phyloP scores from a whole-genome alignment of 2,113 vertebrate species.

The Onychorhynchus coronatus region DNA sequence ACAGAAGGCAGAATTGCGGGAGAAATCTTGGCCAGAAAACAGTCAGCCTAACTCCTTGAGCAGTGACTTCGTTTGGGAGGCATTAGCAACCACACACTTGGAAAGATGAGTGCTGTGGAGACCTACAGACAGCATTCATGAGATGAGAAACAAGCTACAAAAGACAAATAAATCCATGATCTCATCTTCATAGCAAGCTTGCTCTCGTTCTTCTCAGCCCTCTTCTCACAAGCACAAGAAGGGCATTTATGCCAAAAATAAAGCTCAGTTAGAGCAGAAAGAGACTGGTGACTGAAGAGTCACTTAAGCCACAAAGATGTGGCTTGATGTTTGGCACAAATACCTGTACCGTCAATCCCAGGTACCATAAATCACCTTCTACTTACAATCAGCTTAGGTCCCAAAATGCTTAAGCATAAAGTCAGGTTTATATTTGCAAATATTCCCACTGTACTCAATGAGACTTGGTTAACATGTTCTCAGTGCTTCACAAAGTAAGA shows the following conservation, averaged over 20 bases:
- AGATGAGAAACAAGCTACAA: background rate
- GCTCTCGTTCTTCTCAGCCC: background rate
- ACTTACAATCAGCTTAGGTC: background rate
- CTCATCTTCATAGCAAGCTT: background rate
- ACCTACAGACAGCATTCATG: background rate
- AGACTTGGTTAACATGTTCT: background rate
- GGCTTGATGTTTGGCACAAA: background rate
- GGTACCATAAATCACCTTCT: background rate
- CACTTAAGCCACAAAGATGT: background rate
- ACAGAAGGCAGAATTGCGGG: background rate
- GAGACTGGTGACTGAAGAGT: background rate
- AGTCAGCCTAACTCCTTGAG: too few species aligned
- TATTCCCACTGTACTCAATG: background rate
- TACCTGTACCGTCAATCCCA: background rate
- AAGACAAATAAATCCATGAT: background rate
- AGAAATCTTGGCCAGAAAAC: background rate
- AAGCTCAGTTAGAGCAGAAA: background rate
- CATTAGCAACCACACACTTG: rapidly evolving
- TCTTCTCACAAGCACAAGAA: background rate
- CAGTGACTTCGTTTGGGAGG: rapidly evolving
- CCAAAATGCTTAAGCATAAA: background rate
- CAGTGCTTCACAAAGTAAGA: background rate
- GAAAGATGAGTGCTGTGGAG: background rate
- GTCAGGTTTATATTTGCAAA: background rate
- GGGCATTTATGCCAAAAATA: background rate